These are phyloP conservation scores for Odocoileus virginianus DNA, from an alignment of 2,113 vertebrate species.

Conservation along the genomic window DNA sequence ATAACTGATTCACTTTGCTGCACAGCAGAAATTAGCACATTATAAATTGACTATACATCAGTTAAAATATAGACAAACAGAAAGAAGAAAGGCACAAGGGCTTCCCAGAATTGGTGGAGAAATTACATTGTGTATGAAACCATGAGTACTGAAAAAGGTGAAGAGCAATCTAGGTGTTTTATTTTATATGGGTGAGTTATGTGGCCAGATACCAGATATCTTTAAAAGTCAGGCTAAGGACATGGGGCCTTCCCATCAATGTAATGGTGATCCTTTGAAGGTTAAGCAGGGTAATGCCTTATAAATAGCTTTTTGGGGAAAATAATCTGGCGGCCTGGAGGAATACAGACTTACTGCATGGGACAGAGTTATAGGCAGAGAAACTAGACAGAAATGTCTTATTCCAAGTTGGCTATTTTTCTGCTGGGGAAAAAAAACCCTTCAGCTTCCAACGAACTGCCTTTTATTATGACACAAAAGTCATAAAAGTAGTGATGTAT, in stretches of 20 bases:
- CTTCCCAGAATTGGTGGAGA: background rate
- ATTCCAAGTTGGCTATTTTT: constrained; percentile 46
- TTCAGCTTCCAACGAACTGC: constrained; percentile 42
- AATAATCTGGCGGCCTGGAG: background rate
- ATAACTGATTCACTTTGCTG: background rate
- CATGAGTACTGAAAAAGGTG: background rate
- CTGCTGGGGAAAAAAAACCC: background rate
- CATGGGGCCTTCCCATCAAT: background rate
- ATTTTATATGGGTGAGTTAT: background rate
- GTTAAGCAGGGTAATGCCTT: background rate
- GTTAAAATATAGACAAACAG: background rate
- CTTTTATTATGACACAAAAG: constrained; percentile 69
- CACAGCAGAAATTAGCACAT: background rate
- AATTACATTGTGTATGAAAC: background rate
- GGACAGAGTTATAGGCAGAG: constrained; percentile 16
- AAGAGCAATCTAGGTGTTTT: background rate
- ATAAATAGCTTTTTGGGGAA: background rate
- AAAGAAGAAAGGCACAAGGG: background rate
- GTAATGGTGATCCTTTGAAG: background rate
- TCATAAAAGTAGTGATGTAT: constrained; percentile 69
- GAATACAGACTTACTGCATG: background rate
- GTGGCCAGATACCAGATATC: background rate
- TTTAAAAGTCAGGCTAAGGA: background rate
- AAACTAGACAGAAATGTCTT: constrained; percentile 39
- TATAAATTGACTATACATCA: background rate